Base-by-base conservation (phyloP, 2,797 vertebrate genomes). In the Myotis findleyi region DNA sequence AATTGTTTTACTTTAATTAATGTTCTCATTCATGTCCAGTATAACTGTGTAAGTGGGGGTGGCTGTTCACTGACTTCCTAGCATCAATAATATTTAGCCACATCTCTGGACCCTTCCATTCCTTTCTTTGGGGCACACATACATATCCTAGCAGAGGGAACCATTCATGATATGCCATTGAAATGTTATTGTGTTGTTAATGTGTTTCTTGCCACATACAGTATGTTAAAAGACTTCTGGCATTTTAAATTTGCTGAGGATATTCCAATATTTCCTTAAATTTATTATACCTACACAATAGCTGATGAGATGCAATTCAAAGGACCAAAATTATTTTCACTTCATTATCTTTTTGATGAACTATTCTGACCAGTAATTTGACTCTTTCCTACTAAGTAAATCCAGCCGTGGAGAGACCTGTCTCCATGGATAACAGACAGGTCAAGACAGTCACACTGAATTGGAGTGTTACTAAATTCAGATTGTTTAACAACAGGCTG, bases 381-480 rank as follows among this genome's bases (percentile, higher is more conserved):
- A 97, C 51, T 95, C 81, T 81, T 83, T 86, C 27, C 27, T 86
- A 81, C 0, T 0, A 97, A 97, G 62, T 90, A 95, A 95, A 66
- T 79, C 79, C 33, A 23, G 20, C 23, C 21, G 79, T 36, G 64
- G 47, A 64, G 53, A 77, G 75, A 76, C 96, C 68, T 93, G 30
- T 57, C 49, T 97, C 90, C 81, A 93, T 89, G 92, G 96, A 92
- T 96, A 97, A 97, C 12, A 97, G 82, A 92, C 82, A 96, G 93
- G 90, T 96, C 93, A 97, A 96, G 97, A 90, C 47, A 93, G 47
- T 94, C 93, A 91, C 79, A 38, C 51, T 90, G 96, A 94, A 97
- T 83, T 95, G 79, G 75, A 49, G 27, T 77, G 94, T 92, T 90
- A 96, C 38, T 3, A 96, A 97, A 97, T 72, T 72, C 10, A 93